phyloP scores from a whole-genome alignment of 2,888 invertebrate genomes.

The Diarsia dahlii region DNA sequence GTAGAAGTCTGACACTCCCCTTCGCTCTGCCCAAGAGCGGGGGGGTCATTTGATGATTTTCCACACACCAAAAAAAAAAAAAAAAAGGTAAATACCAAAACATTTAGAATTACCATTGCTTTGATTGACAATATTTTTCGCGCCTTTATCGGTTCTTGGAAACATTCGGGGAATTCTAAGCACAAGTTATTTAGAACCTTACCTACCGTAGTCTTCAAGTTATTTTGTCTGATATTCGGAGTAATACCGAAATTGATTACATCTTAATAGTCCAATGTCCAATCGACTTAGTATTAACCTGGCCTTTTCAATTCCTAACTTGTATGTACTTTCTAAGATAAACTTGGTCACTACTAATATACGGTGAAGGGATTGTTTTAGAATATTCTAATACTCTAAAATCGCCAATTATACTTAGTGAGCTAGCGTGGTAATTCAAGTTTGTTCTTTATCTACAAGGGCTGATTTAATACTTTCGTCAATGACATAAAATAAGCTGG shows the following conservation, averaged over 20 bases:
- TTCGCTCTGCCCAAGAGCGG: too few species aligned
- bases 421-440: not conserved
- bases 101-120: too few species aligned
- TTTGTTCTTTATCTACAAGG: not conserved
- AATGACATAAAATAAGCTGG: not conserved
- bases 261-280: constrained; percentile 3
- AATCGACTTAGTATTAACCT: not conserved
- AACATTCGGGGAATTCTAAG: too few species aligned
- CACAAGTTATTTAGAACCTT: too few species aligned
- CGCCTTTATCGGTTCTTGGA: too few species aligned
- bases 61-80: too few species aligned
- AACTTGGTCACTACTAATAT: not conserved
- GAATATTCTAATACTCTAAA: not conserved
- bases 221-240: too few species aligned
- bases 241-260: not conserved
- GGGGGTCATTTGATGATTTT: too few species aligned
- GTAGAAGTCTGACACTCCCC: too few species aligned
- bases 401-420: not conserved
- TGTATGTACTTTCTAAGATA: constrained; percentile 24
- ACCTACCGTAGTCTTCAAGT: too few species aligned
- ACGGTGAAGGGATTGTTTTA: constrained; percentile 29
- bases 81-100: too few species aligned
- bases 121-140: too few species aligned
- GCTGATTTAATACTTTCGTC: not conserved
- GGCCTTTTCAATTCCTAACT: constrained; percentile 28